A percentile compares a stretch with the other conserved stretches of the same genome.
Evolutionary conservation across 2,888 invertebrate genomes (phyloP).

Genomic region (Dilophus febrilis): DNA sequence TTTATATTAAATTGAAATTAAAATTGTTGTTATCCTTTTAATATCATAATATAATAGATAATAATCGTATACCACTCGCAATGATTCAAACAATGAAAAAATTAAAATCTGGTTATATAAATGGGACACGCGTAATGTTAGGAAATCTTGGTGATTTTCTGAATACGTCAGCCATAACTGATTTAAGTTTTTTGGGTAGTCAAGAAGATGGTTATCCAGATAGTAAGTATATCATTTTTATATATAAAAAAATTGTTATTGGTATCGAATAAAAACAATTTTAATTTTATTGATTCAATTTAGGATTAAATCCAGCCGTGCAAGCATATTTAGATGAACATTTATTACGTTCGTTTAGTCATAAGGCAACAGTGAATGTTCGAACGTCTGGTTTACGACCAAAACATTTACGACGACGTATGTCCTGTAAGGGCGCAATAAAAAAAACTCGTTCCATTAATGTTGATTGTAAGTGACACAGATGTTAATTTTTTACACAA

Average conservation of each 20-base stretch:
- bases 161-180: constrained; percentile 93
- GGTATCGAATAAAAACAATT: constrained; percentile 2
- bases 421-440: constrained; percentile 85
- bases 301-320: constrained; percentile 63
- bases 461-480: constrained; percentile 55
- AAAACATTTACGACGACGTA: constrained; percentile 46
- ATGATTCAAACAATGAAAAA: constrained; percentile 98
- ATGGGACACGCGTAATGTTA: constrained; percentile 92
- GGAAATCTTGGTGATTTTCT: constrained; percentile 91
- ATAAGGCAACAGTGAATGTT: constrained; percentile 46
- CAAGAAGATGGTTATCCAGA: constrained; percentile 85
- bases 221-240: constrained; percentile 34
- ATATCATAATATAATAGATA: too few relatives aligned
- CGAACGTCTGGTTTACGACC: constrained; percentile 36
- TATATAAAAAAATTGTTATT: not conserved
- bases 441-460: constrained; percentile 87
- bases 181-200: constrained; percentile 86
- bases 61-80: constrained; percentile 79
- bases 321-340: constrained; percentile 78
- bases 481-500: not conserved
- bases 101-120: constrained; percentile 93
- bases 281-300: constrained; percentile 11
- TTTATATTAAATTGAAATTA: not conserved
- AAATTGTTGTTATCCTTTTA: too few relatives aligned
- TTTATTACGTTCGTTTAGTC: constrained; percentile 59